Base-by-base conservation (phyloP, 2,888 invertebrate genomes). In the Trichogramma dendrolimi region DNA sequence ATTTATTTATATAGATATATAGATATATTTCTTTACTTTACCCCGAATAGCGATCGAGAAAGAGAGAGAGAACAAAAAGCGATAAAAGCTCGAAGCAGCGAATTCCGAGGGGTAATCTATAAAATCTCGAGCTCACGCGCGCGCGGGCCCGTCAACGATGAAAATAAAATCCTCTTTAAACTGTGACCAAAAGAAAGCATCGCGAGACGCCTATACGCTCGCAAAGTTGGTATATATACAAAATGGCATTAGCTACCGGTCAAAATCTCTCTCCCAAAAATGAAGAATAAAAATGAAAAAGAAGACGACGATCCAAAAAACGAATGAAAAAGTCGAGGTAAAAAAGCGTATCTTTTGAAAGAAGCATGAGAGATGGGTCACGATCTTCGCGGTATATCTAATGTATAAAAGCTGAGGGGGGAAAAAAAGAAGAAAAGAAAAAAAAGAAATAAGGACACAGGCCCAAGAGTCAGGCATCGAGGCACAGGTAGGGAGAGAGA, bases 351-450 rank as follows among this genome's bases (percentile, higher is more conserved):
- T 2, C 27, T 27, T 27, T 27, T 27, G 27, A 27, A 27, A 27
- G 27, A 27, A 27, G 27, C 27, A 56, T 47, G 56, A n/a, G 66
- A 60, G 60, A 66, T 52, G 63, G 66, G 62, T 67, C 64, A 65
- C 62, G 60, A 67, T 68, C 67, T 66, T 65, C 58, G 66, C 63
- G 65, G 62, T 65, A 67, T 66, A 68, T 62, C 52, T 43, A 27
- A 27, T 27, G 27, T 27, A 27, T 27, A 27, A 27, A 27, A 27
- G 27, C 27, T 27, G 27, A 27, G 27, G 11, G 27, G 58, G 41
- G 49, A 49, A 44, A 38, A 50, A 42, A 49, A 54, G 47, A 27
- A 53, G 59, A 48, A 38, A 47, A 53, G 46, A 14, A 38, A 43
- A 55, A 14, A 48, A 27, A 57, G 49, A 58, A 27, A 27, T 27